Evolutionary conservation across 2,797 vertebrate species (phyloP), one percentile per base, ranked within the genome.

Genomic region (Diglossa cyanea): DNA sequence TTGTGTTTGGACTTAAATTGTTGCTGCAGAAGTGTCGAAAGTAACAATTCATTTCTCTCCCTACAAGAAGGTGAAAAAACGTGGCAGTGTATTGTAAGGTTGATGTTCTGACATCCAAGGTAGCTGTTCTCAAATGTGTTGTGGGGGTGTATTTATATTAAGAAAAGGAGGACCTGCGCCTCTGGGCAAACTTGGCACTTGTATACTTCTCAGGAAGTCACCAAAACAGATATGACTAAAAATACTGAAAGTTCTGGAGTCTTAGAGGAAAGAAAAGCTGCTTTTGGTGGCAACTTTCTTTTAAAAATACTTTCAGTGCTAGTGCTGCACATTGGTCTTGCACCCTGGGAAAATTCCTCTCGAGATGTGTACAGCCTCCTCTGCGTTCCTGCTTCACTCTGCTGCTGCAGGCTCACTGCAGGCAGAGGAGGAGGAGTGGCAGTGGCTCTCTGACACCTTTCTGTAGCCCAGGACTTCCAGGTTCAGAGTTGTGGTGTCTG

Each of bases 11-110:
- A 62, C 31, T 58, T 72, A 47, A 28, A 11, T n/a, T 74, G 0
- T 44, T 37, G 40, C 42, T 71, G 55, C 71, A 71, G 75, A 83
- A 71, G 14, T 75, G 40, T 88, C 0, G 1, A 74, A 87, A 91
- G 54, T 79, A 91, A 28, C 35, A 40, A 40, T 58, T 89, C 31
- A n/a, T 88, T 92, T 76, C 68, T 81, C n/a, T 79, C 18, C 31
- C 24, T 88, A 4, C 44, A 13, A 86, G 73, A 66, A 70, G 39
- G 40, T 90, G 76, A 88, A 63, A 88, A 96, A 91, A 31, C 10
- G 19, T 2, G 8, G 3, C 21, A 0, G 11, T 30, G 25, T 11
- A 24, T 65, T 67, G 20, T 65, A 47, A 50, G 23, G 11, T 30
- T 87, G 47, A 25, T 87, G 13, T n/a, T 78, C 25, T 58, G 62